Conservation (phyloP, 2,113 vertebrate species). For the Taxidea taxus region DNA sequence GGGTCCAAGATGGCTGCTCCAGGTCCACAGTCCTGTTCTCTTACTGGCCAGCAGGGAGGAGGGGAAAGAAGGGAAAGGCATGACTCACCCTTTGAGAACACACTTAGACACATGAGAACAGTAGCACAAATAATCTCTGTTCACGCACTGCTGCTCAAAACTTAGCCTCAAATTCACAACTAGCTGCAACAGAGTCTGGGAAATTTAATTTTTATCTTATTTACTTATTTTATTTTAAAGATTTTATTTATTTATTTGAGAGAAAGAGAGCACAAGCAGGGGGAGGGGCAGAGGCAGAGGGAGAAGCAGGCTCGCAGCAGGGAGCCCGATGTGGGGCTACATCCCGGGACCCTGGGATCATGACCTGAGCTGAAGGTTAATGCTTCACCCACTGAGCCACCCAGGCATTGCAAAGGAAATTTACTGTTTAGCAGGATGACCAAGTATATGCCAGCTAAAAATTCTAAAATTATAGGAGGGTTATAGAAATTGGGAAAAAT, state of each 20-base stretch:
- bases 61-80: background rate
- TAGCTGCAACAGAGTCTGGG: background rate
- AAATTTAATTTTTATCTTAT: background rate
- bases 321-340: too few species aligned
- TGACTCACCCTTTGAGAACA: background rate
- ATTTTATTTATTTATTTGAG: too few species aligned
- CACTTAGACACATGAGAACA: background rate
- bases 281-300: too few species aligned
- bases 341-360: too few species aligned
- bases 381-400: too few species aligned
- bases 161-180: background rate
- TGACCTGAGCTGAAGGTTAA: too few species aligned
- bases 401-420: too few species aligned
- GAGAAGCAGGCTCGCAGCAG: too few species aligned
- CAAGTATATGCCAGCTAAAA: background rate
- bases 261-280: too few species aligned
- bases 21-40: background rate
- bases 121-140: background rate
- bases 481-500: background rate
- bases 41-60: background rate
- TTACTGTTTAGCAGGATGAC: background rate
- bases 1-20: background rate
- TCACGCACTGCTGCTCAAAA: background rate
- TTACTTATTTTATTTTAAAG: too few species aligned
- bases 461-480: background rate